Evolutionary conservation across 2,797 vertebrate genomes (phyloP).

Genomic region (Mormyrops boulengeri): DNA sequence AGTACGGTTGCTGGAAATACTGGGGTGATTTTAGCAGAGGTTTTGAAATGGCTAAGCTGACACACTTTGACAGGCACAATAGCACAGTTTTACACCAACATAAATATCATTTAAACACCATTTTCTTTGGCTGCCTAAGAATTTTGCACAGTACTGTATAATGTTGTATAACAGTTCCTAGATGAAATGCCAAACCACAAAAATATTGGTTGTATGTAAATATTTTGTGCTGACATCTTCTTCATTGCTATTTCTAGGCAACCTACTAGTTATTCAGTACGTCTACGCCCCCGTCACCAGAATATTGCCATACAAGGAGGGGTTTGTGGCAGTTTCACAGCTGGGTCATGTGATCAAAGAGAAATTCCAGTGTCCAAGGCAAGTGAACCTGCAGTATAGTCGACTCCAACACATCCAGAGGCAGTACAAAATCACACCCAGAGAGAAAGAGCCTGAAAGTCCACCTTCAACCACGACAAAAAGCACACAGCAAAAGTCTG

Average conservation of each 20-base stretch:
- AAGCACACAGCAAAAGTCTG: constrained; percentile 48
- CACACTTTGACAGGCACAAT: background rate
- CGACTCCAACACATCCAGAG: constrained; percentile 58
- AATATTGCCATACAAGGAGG: constrained; percentile 54
- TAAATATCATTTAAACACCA: background rate
- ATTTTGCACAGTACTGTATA: background rate
- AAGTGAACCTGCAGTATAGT: constrained; percentile 45
- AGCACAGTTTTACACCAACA: background rate
- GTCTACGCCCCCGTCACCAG: constrained; percentile 57
- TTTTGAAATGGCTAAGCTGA: background rate
- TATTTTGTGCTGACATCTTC: background rate
- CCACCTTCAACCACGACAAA: constrained; percentile 1
- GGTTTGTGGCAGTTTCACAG: constrained; percentile 62
- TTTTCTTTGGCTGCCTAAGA: background rate
- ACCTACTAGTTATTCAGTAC: constrained; percentile 62
- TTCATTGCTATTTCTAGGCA: constrained; percentile 45
- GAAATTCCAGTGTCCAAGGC: constrained; percentile 56
- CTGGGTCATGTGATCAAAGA: constrained; percentile 55
- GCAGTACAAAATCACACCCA: constrained; percentile 58
- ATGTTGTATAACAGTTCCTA: background rate
- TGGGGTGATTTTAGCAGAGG: background rate
- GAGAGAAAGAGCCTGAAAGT: constrained; percentile 29
- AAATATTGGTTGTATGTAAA: background rate
- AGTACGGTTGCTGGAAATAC: background rate
- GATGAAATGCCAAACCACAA: background rate